phyloP scores from a whole-genome alignment of 2,113 vertebrate genomes.

The Uria aalge region DNA sequence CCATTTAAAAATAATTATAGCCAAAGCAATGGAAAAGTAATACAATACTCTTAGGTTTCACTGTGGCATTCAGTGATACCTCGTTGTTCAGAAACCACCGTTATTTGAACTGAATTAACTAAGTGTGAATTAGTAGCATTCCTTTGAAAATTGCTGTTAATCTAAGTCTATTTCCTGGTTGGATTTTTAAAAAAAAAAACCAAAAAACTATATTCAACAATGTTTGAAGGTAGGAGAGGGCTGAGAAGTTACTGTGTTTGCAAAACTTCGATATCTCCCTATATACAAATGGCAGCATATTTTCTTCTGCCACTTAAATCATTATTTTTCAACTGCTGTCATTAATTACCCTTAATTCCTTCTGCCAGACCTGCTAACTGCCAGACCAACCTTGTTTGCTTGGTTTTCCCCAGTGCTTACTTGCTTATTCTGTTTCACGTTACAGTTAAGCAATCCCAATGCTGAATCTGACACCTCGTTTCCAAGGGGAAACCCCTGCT shows the following conservation, averaged over 20 bases:
- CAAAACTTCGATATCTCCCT: neutral
- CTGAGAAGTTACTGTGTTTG: neutral
- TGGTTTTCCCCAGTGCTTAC: neutral
- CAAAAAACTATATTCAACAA: neutral
- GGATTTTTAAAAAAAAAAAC: neutral
- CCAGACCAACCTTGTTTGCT: neutral
- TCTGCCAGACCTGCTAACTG: neutral
- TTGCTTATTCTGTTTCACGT: constrained; percentile 9
- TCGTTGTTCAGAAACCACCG: constrained; percentile 15
- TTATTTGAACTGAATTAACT: constrained; percentile 21
- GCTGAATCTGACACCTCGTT: neutral
- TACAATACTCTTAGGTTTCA: constrained; percentile 21
- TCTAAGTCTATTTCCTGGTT: neutral
- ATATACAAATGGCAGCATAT: neutral
- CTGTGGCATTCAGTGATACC: neutral
- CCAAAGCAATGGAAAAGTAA: constrained; percentile 16
- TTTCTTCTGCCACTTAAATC: neutral
- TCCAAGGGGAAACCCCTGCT: neutral
- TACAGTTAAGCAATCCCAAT: neutral
- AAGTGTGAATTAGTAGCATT: constrained; percentile 32
- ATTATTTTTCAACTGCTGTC: neutral
- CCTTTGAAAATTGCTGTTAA: constrained; percentile 17
- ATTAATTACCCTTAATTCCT: constrained; percentile 10
- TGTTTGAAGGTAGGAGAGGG: neutral
- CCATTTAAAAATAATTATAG: constrained; percentile 38